Conservation (phyloP, 1,140 invertebrate species). For the Potamilus streckersoni region DNA sequence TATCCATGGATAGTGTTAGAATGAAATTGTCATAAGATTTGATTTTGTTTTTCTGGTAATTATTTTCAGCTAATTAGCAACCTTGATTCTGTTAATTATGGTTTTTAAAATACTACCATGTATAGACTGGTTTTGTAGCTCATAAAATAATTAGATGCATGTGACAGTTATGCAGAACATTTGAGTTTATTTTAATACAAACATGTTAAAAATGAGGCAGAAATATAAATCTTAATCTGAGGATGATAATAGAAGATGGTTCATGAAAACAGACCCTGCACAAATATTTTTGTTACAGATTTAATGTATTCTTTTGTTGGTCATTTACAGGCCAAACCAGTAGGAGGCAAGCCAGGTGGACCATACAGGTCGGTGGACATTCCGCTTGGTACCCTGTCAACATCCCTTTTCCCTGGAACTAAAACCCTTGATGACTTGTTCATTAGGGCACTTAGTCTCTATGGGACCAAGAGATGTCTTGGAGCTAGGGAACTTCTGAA, state of each 20-base stretch:
- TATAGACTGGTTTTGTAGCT: too few relatives aligned
- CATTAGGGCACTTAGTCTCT: constrained; percentile 75
- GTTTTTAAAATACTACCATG: too few relatives aligned
- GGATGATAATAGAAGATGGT: background rate
- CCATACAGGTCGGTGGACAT: constrained; percentile 60
- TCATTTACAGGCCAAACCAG: constrained; percentile 40
- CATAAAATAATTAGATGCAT: too few relatives aligned
- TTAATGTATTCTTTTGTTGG: too few relatives aligned
- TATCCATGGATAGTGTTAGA: too few relatives aligned
- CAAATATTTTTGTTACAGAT: background rate
- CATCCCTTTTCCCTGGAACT: constrained; percentile 75
- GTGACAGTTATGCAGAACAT: background rate
- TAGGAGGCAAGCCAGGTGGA: constrained; percentile 35
- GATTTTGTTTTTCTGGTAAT: background rate
- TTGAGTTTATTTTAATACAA: background rate
- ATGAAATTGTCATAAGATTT: too few relatives aligned
- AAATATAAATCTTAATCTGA: background rate
- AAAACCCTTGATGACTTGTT: constrained; percentile 91
- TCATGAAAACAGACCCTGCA: background rate
- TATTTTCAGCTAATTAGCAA: background rate
- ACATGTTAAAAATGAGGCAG: background rate
- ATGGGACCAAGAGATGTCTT: constrained; percentile 81
- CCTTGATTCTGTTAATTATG: too few relatives aligned
- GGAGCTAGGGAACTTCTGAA: constrained; percentile 91
- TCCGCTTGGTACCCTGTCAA: constrained; percentile 38